Base-by-base conservation (phyloP, 2,888 invertebrate species). In the Andrena dorsata region DNA sequence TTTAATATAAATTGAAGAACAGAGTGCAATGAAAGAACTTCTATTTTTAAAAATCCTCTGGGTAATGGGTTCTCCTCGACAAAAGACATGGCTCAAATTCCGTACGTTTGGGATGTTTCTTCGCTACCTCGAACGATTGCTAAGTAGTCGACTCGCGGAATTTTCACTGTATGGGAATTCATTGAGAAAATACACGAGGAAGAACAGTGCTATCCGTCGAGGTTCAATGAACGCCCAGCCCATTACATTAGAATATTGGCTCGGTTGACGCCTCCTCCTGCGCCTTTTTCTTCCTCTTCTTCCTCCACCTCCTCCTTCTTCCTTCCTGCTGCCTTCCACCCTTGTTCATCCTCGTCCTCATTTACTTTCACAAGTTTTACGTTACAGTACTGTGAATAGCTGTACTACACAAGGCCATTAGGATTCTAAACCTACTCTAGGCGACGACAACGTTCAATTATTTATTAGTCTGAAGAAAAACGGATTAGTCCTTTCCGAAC, bases 221-320 rank as follows among this genome's bases (percentile, higher is more conserved):
- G 87, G 92, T 92, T 92, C 91, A 92, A 92, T 87, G 90, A 89
- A 91, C 91, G 90, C 91, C 90, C 86, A 91, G 89, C 92, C 91
- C 89, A 90, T 88, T 90, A 86, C 86, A 90, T 90, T 92, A 91
- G 92, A 92, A 91, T 92, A 92, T 92, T 90, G 89, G 87, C 90
- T 89, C 88, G 88, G 85, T 88, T 83, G 77, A 89, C 90, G 86
- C 90, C 89, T 88, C 83, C 84, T 80, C 84, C 76, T 82, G 80
- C 85, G 75, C 76, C 76, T 82, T 75, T 85, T 72, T 64, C 72
- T 72, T 73, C 74, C 80, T 68, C 72, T 77, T 73, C 60, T 79
- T 80, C 73, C 64, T 63, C 80, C 75, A 82, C 63, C 77, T 80
- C 84, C 65, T 70, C 68, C 80, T 74, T 73, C 41, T 32, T 73